Evolutionary conservation across 1,140 invertebrate species (phyloP).

Genomic region (Ephestia elutella): DNA sequence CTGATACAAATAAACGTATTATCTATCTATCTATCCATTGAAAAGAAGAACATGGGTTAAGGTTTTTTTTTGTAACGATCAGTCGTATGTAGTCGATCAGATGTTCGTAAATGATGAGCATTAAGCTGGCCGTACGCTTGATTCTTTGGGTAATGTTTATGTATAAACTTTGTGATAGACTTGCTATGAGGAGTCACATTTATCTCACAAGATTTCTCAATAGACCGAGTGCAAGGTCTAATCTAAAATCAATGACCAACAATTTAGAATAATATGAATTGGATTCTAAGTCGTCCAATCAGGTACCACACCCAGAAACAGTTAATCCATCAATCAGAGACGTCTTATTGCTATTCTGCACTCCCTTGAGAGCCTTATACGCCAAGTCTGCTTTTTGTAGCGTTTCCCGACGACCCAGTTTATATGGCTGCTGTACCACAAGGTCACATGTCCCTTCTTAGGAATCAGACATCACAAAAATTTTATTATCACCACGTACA

Average conservation of each 20-base stretch:
- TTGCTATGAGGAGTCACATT: not conserved
- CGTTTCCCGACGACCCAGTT: conserved; percentile 55
- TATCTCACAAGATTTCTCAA: not conserved
- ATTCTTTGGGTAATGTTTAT: no score
- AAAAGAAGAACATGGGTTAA: no score
- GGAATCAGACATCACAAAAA: conserved; percentile 33
- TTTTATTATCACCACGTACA: conserved; percentile 16
- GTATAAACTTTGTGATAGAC: not conserved
- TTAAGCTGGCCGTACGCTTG: no score
- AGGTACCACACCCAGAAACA: conserved; percentile 39
- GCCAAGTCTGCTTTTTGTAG: conserved; percentile 56
- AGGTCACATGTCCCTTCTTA: conserved; percentile 46
- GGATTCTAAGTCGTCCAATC: conserved; percentile 19
- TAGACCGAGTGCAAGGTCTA: not conserved
- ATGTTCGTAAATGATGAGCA: no score
- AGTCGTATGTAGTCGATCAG: no score
- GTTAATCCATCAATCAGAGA: conserved; percentile 56
- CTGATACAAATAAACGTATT: no score
- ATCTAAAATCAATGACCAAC: conserved; percentile 27
- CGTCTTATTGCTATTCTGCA: conserved; percentile 41
- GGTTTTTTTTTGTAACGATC: no score
- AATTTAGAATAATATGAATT: conserved; percentile 26
- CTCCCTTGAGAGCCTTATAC: conserved; percentile 47
- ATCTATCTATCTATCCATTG: no score
- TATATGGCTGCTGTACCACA: conserved; percentile 34